Conservation (phyloP, 1,140 invertebrate species). For the Helicoverpa armigera region DNA sequence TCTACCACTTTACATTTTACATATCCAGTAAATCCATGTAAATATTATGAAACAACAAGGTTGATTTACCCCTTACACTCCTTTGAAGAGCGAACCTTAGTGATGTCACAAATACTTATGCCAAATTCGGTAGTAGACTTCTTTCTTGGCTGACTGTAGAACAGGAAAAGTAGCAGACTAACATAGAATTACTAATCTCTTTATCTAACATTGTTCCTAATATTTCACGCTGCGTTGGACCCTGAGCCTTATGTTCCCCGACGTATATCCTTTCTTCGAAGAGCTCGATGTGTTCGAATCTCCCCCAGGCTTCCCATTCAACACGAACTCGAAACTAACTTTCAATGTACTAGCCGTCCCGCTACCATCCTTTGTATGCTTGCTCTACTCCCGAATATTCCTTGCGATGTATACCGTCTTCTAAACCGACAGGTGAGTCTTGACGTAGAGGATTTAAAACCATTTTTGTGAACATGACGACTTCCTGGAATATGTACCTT, state of each 20-base stretch:
- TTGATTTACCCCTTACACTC: too few relatives aligned
- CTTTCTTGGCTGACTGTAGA: too few relatives aligned
- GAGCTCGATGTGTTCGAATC: slow-evolving; percentile 81
- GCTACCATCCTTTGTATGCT: slow-evolving; percentile 53
- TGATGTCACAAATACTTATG: too few relatives aligned
- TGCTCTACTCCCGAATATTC: slow-evolving; percentile 12
- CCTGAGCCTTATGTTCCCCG: slow-evolving; percentile 72
- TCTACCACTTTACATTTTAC: too few relatives aligned
- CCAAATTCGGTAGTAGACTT: too few relatives aligned
- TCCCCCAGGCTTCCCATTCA: slow-evolving; percentile 74
- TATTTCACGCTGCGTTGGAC: slow-evolving; percentile 73
- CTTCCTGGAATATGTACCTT: too few relatives aligned
- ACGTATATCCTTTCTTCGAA: slow-evolving; percentile 83
- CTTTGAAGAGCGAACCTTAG: too few relatives aligned
- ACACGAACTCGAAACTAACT: slow-evolving; percentile 54
- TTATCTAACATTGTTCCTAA: slow-evolving; percentile 21
- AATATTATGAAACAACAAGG: too few relatives aligned
- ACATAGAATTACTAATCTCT: not conserved
- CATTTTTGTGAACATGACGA: too few relatives aligned
- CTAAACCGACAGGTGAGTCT: slow-evolving; percentile 8
- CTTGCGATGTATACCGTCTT: not conserved
- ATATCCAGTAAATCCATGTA: too few relatives aligned
- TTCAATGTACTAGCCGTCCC: slow-evolving; percentile 27
- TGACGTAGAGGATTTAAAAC: not conserved
- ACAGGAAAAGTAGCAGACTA: not conserved